Percentiles rank a stretch among this genome's conserved stretches.
Evolutionary conservation across 2,888 invertebrate species (phyloP).

Genomic region (Scaptomyza cyrtandrae): DNA sequence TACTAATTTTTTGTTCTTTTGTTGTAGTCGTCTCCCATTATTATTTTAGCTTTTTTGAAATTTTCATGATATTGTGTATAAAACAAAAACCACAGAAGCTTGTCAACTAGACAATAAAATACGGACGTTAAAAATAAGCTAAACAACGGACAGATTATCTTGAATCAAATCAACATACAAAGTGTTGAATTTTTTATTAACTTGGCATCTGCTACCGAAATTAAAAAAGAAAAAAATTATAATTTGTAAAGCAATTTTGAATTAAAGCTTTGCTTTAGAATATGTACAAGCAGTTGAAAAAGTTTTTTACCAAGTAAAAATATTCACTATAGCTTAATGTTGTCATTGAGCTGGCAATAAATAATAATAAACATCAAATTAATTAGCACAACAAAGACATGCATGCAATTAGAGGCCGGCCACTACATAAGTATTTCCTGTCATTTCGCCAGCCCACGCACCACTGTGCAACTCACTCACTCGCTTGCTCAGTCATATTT

Average conservation of each 20-base stretch:
- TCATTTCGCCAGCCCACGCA: constrained; percentile 33
- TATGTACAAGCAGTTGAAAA: not conserved
- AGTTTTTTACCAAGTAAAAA: not conserved
- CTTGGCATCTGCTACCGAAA: constrained; percentile 44
- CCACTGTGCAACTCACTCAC: constrained; percentile 50
- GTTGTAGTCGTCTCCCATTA: constrained; percentile 42
- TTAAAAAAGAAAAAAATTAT: not conserved
- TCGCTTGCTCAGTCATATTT: constrained; percentile 3
- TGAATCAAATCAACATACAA: constrained; percentile 11
- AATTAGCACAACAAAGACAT: constrained; percentile 33
- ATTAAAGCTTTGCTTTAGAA: not conserved
- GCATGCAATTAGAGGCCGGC: constrained; percentile 31
- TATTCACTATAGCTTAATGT: not conserved
- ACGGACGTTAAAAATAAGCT: constrained; percentile 31
- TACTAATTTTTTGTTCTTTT: constrained; percentile 57
- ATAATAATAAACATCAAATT: constrained; percentile 27
- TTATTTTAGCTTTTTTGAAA: constrained; percentile 35
- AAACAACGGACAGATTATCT: constrained; percentile 40
- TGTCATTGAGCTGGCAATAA: constrained; percentile 20
- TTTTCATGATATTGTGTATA: constrained; percentile 58
- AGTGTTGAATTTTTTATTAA: constrained; percentile 36
- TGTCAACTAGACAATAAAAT: constrained; percentile 34
- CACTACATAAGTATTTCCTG: constrained; percentile 40
- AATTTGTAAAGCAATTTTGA: too few species aligned
- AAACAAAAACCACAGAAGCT: constrained; percentile 46